A percentile compares a stretch with the other conserved stretches of the same genome.
Conservation (phyloP, 2,113 vertebrate genomes). For the Sinocyclocheilus anshuiensis region DNA sequence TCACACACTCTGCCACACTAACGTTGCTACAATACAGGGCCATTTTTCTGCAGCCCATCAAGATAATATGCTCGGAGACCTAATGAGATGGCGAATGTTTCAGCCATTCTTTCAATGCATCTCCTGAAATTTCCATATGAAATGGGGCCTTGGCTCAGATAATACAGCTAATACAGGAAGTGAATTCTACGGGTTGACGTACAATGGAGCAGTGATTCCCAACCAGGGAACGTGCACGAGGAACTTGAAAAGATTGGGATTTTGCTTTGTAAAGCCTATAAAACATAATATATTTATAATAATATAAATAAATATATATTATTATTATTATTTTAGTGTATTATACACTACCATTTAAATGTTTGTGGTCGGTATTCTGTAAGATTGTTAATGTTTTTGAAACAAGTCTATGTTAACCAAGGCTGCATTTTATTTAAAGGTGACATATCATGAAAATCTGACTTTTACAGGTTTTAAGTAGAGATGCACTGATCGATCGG, state of each 20-base stretch:
- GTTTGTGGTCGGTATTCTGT: not conserved
- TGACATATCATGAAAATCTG: too few species aligned
- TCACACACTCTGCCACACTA: constrained; percentile 79
- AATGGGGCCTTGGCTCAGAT: constrained; percentile 28
- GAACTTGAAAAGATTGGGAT: not conserved
- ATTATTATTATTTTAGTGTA: too few species aligned
- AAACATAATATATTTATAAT: not conserved
- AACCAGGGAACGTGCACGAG: not conserved
- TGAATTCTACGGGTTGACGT: not conserved
- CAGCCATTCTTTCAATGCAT: constrained; percentile 43
- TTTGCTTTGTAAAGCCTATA: not conserved
- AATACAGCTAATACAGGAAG: constrained; percentile 38
- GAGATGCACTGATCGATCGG: too few species aligned
- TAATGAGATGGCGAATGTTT: constrained; percentile 55
- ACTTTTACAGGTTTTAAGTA: too few species aligned
- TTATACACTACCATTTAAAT: not conserved
- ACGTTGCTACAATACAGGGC: constrained; percentile 82
- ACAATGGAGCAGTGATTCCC: not conserved
- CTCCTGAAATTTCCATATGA: constrained; percentile 43
- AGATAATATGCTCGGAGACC: constrained; percentile 86
- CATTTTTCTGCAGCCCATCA: constrained; percentile 91
- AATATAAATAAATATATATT: not conserved
- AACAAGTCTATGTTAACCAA: too few species aligned
- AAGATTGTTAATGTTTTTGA: not conserved
- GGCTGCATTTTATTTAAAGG: too few species aligned